Percentiles rank a stretch among this genome's conserved stretches.
phyloP scores from a whole-genome alignment of 2,888 invertebrate genomes.

The Limnephilus marmoratus region DNA sequence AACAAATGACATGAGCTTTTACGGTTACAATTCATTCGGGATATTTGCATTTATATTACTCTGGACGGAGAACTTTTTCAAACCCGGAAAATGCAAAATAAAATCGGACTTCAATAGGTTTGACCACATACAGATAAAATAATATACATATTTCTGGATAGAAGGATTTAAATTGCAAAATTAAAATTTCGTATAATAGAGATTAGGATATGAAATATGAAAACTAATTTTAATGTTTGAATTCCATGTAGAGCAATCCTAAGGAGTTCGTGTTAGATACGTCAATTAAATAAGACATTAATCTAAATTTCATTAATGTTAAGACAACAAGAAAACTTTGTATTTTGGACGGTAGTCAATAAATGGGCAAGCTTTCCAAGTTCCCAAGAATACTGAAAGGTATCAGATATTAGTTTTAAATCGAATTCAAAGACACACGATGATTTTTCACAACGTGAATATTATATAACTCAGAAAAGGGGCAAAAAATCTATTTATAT shows the following conservation, averaged over 20 bases:
- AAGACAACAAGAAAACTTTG: background rate
- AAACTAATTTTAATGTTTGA: background rate
- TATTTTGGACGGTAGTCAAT: background rate
- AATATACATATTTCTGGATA: background rate
- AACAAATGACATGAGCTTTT: constrained; percentile 32
- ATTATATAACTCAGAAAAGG: background rate
- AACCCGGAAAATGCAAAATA: background rate
- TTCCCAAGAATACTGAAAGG: background rate
- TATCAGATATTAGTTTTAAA: background rate
- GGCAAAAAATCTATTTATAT: background rate
- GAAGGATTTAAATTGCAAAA: background rate
- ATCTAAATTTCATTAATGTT: background rate
- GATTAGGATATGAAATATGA: background rate
- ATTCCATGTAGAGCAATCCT: background rate
- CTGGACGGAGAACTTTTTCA: background rate
- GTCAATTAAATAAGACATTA: background rate
- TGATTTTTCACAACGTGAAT: background rate
- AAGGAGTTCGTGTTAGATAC: background rate
- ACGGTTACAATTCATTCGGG: constrained; percentile 17
- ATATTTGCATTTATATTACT: constrained; percentile 45
- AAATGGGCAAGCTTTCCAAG: background rate
- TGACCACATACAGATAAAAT: background rate
- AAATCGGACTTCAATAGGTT: background rate
- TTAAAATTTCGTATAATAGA: background rate
- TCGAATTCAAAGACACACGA: background rate